phyloP scores from a whole-genome alignment of 1,140 invertebrate species.

The Leptonema lineaticorne region DNA sequence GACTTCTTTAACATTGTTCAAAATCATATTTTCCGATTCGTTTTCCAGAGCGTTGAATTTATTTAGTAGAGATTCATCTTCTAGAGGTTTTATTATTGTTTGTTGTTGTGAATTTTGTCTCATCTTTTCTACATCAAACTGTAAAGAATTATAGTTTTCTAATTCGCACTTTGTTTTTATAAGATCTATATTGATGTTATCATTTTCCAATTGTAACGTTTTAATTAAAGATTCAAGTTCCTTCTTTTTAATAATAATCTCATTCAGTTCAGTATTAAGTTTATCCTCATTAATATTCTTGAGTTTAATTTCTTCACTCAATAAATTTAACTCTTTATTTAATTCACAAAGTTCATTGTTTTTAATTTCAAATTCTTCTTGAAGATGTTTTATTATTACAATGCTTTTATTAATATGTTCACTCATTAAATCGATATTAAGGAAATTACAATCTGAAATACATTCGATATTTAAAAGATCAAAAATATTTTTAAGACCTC shows the following conservation, averaged over 20 bases:
- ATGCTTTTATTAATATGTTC: neutral
- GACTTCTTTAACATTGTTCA: neutral
- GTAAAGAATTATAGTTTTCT: too few relatives aligned
- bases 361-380: neutral
- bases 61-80: neutral
- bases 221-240: neutral
- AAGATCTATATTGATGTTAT: neutral
- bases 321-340: neutral
- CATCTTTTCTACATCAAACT: too few relatives aligned
- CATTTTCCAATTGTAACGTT: neutral
- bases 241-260: neutral
- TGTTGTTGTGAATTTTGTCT: too few relatives aligned
- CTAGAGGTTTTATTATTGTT: too few relatives aligned
- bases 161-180: neutral
- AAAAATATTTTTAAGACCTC: neutral
- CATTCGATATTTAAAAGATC: too few relatives aligned
- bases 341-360: neutral
- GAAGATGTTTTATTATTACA: neutral
- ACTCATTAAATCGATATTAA: neutral
- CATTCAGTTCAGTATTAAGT: neutral
- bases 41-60: neutral
- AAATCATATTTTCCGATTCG: too few relatives aligned
- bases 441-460: neutral
- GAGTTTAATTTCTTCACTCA: neutral
- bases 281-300: neutral